Base-by-base conservation (phyloP, 2,113 vertebrate genomes). In the Bambusicola thoracicus region DNA sequence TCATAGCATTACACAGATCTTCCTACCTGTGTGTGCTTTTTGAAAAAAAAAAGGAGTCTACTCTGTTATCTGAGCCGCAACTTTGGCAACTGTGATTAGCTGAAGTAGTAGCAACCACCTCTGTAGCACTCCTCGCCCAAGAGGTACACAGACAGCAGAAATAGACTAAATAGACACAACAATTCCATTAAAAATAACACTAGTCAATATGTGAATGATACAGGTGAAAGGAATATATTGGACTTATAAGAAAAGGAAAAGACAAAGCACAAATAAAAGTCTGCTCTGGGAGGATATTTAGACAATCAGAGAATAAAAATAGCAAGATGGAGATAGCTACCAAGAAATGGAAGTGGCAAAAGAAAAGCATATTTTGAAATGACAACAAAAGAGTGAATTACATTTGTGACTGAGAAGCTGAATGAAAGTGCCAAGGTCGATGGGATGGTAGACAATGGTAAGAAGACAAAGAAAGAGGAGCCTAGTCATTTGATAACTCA, bases 111-210 rank as follows among this genome's bases (percentile, higher is more conserved):
- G 12, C 16, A 87, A 20, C 18, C n/a, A 61, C 48, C 24, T 78
- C 36, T 36, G n/a, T 68, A 92, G 19, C 22, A 58, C n/a, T 22
- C 84, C 53, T 46, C 66, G 73, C 65, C 30, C 66, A 62, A 44
- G 58, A 89, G 58, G 44, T 66, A 30, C 34, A n/a, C 2, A 72
- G 46, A 78, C 27, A 21, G 48, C 62, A 89, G 58, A 93, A 93
- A 92, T 15, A 36, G 66, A 62, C 84, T 48, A 93, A 93, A 93
- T 15, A n/a, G 58, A 66, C 84, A 49, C 58, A 82, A 40, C 30
- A 82, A 41, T 62, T 87, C 40, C 48, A 87, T 87, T 89, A 89
- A 91, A 93, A 89, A 66, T 78, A 90, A 75, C 74, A 56, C 67
- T 32, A 76, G 43, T 13, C 56, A 53, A 8, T 56, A 51, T 29